Percentiles rank a stretch among this genome's conserved stretches.
These are phyloP conservation scores for Papilio polyxenes DNA, from an alignment of 1,140 invertebrate genomes.

Conservation along the genomic window DNA sequence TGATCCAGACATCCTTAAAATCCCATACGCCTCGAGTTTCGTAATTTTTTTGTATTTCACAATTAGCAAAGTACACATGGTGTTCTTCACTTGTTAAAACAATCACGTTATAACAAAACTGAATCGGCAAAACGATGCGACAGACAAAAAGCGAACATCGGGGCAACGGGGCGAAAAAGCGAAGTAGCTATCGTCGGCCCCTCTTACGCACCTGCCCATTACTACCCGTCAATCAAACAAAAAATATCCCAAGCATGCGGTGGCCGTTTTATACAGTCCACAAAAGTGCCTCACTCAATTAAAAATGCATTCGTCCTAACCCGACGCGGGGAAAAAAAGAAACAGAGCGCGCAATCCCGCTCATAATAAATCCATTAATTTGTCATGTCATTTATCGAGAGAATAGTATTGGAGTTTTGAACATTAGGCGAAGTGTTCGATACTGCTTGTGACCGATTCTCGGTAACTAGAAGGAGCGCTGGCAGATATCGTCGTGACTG, in stretches of 20 bases:
- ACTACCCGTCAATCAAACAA: conserved; percentile 78
- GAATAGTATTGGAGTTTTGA: conserved; percentile 69
- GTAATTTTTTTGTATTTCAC: neutral
- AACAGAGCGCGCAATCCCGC: conserved; percentile 64
- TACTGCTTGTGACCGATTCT: conserved; percentile 59
- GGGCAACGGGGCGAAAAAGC: conserved; percentile 64
- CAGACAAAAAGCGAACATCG: conserved; percentile 63
- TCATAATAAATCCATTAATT: conserved; percentile 80
- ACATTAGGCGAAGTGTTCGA: conserved; percentile 62
- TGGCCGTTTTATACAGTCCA: conserved; percentile 77
- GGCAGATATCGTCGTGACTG: conserved; percentile 71
- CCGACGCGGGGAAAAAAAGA: conserved; percentile 67
- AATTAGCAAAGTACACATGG: neutral
- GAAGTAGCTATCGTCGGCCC: conserved; percentile 67
- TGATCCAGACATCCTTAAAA: neutral
- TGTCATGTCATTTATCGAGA: conserved; percentile 78
- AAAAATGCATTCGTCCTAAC: conserved; percentile 79
- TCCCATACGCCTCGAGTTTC: neutral
- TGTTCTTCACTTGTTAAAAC: conserved; percentile 42
- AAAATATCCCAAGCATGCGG: conserved; percentile 73
- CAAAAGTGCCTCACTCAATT: conserved; percentile 79
- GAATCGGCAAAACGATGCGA: conserved; percentile 56
- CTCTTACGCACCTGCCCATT: conserved; percentile 77
- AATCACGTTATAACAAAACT: conserved; percentile 58
- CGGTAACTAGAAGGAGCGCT: conserved; percentile 71